Evolutionary conservation across 2,888 invertebrate genomes (phyloP).

Genomic region (Cetonia aurata): DNA sequence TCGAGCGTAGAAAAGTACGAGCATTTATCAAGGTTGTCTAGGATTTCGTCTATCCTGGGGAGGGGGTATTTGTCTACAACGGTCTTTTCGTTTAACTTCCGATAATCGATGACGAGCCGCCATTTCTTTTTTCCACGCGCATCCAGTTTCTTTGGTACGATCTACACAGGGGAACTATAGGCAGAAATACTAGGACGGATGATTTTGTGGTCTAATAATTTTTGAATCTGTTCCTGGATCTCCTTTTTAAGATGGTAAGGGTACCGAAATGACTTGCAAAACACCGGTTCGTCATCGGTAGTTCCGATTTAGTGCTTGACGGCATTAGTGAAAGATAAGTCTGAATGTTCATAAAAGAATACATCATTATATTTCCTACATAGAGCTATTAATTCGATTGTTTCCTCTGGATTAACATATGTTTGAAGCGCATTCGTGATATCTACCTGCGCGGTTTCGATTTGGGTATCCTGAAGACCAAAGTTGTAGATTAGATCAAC

Average conservation of each 20-base stretch:
- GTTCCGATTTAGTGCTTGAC: slow-evolving; percentile 45
- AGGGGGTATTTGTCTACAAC: slow-evolving; percentile 48
- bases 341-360: slow-evolving; percentile 17
- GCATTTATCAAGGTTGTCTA: slow-evolving; percentile 53
- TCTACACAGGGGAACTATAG: slow-evolving; percentile 48
- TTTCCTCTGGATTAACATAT: slow-evolving; percentile 43
- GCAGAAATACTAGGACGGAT: slow-evolving; percentile 50
- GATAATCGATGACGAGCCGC: slow-evolving; percentile 48
- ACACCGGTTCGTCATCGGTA: slow-evolving; percentile 44
- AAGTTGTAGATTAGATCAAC: neutral
- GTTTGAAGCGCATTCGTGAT: neutral
- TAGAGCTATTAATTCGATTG: slow-evolving; percentile 18
- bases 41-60: slow-evolving; percentile 53
- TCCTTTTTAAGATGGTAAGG: slow-evolving; percentile 43
- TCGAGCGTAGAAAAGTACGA: slow-evolving; percentile 53
- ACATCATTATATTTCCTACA: slow-evolving; percentile 36
- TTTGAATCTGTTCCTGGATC: slow-evolving; percentile 46
- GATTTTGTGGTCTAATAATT: slow-evolving; percentile 48
- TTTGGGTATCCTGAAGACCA: neutral
- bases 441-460: neutral
- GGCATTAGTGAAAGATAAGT: slow-evolving; percentile 43
- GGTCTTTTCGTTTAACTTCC: slow-evolving; percentile 38
- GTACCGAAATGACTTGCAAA: slow-evolving; percentile 42
- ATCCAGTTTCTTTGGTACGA: slow-evolving; percentile 29
- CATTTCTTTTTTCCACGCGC: slow-evolving; percentile 47